Evolutionary conservation across 2,113 vertebrate genomes (phyloP).

Genomic region (Todiramphus saurophagus): DNA sequence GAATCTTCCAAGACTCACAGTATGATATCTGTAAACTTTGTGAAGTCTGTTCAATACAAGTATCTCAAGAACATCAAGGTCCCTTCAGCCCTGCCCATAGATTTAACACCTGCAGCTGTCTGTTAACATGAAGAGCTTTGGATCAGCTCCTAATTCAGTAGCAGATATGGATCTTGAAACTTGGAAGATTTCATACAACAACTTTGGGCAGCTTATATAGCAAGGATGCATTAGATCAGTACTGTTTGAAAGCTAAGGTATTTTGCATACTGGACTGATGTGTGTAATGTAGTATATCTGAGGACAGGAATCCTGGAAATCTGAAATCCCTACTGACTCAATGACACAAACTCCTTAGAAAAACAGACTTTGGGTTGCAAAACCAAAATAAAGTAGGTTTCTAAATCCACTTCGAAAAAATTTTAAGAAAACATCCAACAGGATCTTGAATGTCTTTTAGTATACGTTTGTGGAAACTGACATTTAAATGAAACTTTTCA

Average conservation of each 20-base stretch:
- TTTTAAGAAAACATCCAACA: background rate
- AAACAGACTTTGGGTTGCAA: background rate
- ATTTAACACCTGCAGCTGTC: background rate
- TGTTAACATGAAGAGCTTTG: background rate
- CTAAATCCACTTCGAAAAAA: background rate
- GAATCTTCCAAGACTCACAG: background rate
- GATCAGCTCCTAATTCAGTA: background rate
- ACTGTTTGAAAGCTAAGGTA: background rate
- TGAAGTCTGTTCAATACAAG: background rate
- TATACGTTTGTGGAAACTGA: background rate
- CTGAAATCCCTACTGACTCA: background rate
- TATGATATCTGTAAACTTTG: background rate
- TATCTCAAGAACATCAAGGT: background rate
- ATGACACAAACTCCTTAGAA: background rate
- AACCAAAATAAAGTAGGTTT: background rate
- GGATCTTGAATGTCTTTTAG: background rate
- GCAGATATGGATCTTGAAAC: background rate
- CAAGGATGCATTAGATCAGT: background rate
- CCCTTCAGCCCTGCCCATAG: background rate
- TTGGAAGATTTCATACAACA: background rate
- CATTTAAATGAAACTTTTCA: background rate
- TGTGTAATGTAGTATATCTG: background rate
- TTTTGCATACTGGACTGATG: accelerated
- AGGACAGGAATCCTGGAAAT: background rate
- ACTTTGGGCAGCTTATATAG: background rate